Base-by-base conservation (phyloP, 2,797 vertebrate species). In the Pipistrellus nathusii region DNA sequence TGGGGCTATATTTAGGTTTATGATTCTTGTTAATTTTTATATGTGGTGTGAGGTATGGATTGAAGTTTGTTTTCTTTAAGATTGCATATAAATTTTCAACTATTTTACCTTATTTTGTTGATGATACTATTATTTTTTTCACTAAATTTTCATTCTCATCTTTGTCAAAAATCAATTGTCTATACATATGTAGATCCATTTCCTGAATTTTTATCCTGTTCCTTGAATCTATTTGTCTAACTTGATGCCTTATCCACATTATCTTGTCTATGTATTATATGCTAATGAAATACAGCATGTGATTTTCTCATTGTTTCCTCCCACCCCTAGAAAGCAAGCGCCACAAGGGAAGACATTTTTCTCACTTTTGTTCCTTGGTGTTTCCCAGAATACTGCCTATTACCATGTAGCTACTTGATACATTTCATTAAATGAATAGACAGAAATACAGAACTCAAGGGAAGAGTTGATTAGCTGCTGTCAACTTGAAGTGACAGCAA, bases 91-190 rank as follows among this genome's bases (percentile, higher is more conserved):
- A 76, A 80, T 76, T 53, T 41, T 95, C 62, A 69, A 51, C 53
- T 88, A 32, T 64, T 71, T 7, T 10, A 62, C 9, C 3, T 82
- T 3, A 2, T 66, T 73, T 57, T 89, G 5, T 90, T 93, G 62
- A 84, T 81, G 27, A 72, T 10, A 66, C 5, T 68, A 18, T 32
- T 46, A 3, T 53, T 53, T 68, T 48, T 48, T 12, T 12, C 13
- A 77, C 2, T 55, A 62, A 55, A 38, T 44, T 93, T 9, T 14
- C 64, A 75, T 93, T 93, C 32, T 93, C 14, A 35, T 88, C 25
- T 92, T 92, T 85, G 38, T 88, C 17, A 89, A 78, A 84, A 94
- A 80, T 41, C n/a, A 82, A 17, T 93, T 55, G 17, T 10, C 13
- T 71, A 13, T 62, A 2, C 21, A 59, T 30, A 5, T 62, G 6